A percentile compares a stretch with the other conserved stretches of the same genome.
Evolutionary conservation across 1,140 invertebrate species (phyloP).

Genomic region (Dinothrombium tinctorium): DNA sequence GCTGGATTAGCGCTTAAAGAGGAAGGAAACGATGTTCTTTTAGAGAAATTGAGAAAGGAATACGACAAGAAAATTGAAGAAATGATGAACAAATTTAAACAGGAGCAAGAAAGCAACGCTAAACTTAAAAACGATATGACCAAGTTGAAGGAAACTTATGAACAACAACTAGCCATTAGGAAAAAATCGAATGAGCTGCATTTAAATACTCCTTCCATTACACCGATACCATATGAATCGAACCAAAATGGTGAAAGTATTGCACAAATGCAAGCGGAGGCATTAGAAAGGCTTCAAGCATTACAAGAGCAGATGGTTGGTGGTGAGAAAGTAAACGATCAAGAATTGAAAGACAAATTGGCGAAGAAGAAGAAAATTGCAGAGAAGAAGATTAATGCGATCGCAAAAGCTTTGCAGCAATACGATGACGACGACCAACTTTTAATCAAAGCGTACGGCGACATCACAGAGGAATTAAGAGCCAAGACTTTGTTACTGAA

Average conservation of each 20-base stretch:
- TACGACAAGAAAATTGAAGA: constrained; percentile 29
- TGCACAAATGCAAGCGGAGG: constrained; percentile 4
- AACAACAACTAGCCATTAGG: constrained; percentile 22
- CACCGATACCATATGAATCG: not conserved
- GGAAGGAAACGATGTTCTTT: constrained; percentile 72
- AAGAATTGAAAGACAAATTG: constrained; percentile 30
- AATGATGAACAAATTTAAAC: constrained; percentile 28
- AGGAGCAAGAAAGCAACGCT: constrained; percentile 30
- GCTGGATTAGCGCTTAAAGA: constrained; percentile 22
- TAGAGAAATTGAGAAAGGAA: constrained; percentile 28
- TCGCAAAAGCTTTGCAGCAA: constrained; percentile 34
- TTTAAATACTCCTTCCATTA: not conserved
- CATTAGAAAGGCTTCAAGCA: constrained; percentile 30
- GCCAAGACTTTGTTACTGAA: constrained; percentile 42
- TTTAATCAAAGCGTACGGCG: constrained; percentile 40
- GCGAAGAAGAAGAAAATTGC: constrained; percentile 39
- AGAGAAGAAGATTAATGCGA: constrained; percentile 33
- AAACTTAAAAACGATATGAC: constrained; percentile 32
- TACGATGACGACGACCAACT: constrained; percentile 42
- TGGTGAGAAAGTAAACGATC: constrained; percentile 46
- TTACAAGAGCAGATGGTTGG: constrained; percentile 50
- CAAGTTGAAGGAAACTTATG: constrained; percentile 29
- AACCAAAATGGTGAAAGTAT: not conserved
- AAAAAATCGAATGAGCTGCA: not conserved
- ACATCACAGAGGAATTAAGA: constrained; percentile 47